Percentiles rank a stretch among this genome's conserved stretches.
phyloP scores from a whole-genome alignment of 2,797 vertebrate genomes.

The Chanos chanos region DNA sequence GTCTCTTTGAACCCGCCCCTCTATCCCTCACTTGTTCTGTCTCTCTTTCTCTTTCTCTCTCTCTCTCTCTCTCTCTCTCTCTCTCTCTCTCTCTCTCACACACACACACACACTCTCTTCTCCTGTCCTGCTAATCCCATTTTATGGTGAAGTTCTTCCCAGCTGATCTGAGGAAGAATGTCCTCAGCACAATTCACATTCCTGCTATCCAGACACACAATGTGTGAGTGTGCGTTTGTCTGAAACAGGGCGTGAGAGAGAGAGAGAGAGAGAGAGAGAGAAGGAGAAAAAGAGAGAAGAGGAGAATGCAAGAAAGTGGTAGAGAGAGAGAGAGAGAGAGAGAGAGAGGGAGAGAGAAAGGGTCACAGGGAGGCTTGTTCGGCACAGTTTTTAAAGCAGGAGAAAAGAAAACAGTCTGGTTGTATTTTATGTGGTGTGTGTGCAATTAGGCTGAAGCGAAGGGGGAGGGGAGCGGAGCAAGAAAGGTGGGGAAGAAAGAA shows the following conservation, averaged over 20 bases:
- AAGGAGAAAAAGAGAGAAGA: conserved; percentile 41
- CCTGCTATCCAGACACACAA: conserved; percentile 49
- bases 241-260: conserved; percentile 31
- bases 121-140: conserved; percentile 73
- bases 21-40: conserved; percentile 32
- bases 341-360: conserved; percentile 12
- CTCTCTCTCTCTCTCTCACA: neutral
- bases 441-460: conserved; percentile 66
- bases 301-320: conserved; percentile 24
- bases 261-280: conserved; percentile 19
- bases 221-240: no score
- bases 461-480: conserved; percentile 21
- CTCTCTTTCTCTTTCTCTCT: conserved; percentile 15
- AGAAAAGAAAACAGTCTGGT: conserved; percentile 72
- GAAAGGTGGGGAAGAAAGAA: conserved; percentile 17
- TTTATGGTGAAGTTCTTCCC: conserved; percentile 69
- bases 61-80: conserved; percentile 4
- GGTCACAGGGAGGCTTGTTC: conserved; percentile 45
- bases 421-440: conserved; percentile 72
- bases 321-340: conserved; percentile 40
- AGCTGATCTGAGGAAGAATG: conserved; percentile 67
- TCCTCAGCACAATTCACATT: conserved; percentile 57
- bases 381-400: conserved; percentile 50
- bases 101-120: neutral
- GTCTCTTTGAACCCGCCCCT: conserved; percentile 19